These are phyloP conservation scores for Chiridota heheva DNA, from an alignment of 35 echinoderm and acorn worm species.

Conservation along the genomic window DNA sequence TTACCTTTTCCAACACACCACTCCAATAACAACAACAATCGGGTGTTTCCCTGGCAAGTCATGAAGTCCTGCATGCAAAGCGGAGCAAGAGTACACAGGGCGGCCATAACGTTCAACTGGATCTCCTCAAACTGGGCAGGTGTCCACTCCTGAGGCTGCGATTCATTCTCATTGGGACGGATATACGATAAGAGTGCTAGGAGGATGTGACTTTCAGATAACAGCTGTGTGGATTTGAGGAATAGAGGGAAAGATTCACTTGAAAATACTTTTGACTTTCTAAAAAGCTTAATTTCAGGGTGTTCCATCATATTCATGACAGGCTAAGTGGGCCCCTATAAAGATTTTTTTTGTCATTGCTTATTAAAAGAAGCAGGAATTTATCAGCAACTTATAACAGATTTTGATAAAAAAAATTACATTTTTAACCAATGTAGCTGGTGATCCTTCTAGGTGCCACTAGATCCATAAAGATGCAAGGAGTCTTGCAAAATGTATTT, in stretches of 20 bases:
- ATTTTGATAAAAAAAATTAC: too few relatives aligned
- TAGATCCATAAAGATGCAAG: too few relatives aligned
- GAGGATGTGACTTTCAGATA: conserved; percentile 74
- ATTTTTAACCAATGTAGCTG: too few relatives aligned
- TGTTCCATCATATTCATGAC: background rate
- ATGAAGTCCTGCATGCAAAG: conserved; percentile 94
- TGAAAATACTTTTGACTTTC: too few relatives aligned
- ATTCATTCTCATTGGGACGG: conserved; percentile 77
- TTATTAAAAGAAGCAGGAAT: too few relatives aligned
- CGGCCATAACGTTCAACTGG: conserved; percentile 81
- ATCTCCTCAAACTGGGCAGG: conserved; percentile 98
- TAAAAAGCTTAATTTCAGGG: background rate
- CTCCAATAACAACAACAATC: conserved; percentile 78
- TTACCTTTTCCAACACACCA: conserved; percentile 99
- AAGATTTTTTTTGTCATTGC: too few relatives aligned
- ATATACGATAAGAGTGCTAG: conserved; percentile 85
- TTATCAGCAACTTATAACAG: too few relatives aligned
- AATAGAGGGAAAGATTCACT: background rate
- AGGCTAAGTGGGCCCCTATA: too few relatives aligned
- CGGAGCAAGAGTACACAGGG: conserved; percentile 75
- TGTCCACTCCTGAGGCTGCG: conserved; percentile 88
- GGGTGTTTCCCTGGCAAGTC: conserved; percentile 92
- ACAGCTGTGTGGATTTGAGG: conserved; percentile 41
- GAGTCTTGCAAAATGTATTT: too few relatives aligned
- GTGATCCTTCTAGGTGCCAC: too few relatives aligned